A percentile compares a stretch with the other conserved stretches of the same genome.
These are phyloP conservation scores for Drosophila nigritarsus DNA, from an alignment of 2,888 invertebrate genomes.

Conservation along the genomic window DNA sequence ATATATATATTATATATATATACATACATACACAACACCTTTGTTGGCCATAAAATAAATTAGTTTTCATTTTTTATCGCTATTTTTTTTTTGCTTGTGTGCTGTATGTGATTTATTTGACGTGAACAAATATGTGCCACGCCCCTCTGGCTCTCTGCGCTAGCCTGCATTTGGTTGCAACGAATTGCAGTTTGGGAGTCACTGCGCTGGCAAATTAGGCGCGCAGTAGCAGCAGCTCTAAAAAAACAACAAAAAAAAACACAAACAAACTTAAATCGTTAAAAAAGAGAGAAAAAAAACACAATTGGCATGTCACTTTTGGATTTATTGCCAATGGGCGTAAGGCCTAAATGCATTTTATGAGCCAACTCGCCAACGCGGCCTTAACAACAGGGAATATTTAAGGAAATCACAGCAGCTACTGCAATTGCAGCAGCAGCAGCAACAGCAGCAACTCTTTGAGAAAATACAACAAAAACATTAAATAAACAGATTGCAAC, in stretches of 20 bases:
- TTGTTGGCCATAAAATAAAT: constrained; percentile 6
- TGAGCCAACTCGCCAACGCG: constrained; percentile 12
- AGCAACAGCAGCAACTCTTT: background rate
- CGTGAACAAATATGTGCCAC: constrained; percentile 8
- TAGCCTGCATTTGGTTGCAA: background rate
- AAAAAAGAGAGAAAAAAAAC: background rate
- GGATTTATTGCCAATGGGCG: constrained; percentile 34
- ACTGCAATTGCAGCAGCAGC: background rate
- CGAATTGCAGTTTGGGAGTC: constrained; percentile 38
- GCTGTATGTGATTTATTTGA: constrained; percentile 4
- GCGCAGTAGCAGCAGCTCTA: constrained; percentile 16
- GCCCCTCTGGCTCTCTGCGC: background rate
- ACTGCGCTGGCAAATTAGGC: constrained; percentile 17
- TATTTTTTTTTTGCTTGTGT: constrained; percentile 17
- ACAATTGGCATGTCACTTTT: constrained; percentile 24
- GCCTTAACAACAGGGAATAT: constrained; percentile 1
- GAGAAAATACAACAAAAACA: background rate
- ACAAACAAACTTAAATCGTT: background rate
- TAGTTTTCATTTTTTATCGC: constrained; percentile 1
- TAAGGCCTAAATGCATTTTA: constrained; percentile 18
- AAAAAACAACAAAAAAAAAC: constrained; percentile 4
- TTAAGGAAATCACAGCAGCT: background rate
- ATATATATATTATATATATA: background rate
- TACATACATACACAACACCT: background rate
- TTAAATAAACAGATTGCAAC: background rate